Base-by-base conservation (phyloP, 2,797 vertebrate genomes). In the Gymnoscopelus braueri region DNA sequence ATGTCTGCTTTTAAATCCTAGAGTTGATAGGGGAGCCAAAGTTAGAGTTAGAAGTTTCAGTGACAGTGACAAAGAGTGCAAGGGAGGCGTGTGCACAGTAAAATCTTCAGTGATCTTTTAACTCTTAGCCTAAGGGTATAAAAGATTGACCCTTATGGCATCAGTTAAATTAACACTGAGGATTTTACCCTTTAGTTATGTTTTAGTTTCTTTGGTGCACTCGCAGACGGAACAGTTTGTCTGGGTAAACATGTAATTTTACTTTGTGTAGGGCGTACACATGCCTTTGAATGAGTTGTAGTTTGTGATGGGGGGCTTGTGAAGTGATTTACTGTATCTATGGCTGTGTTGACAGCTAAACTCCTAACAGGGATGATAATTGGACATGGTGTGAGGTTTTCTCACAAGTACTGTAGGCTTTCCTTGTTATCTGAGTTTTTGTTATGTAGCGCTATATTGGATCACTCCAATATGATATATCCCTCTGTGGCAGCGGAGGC, bases 341-440 rank as follows among this genome's bases (percentile, higher is more conserved):
- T 24, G 49, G 63, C 14, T 23, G 32, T 55, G 71, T 77, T 64
- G 80, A 83, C 75, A 73, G 80, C 69, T 74, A 71, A 51, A 67
- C 72, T 71, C 68, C 39, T 69, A 61, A 77, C 72, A 73, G 26
- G 52, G 57, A 72, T 56, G 67, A 51, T 87, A 90, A 87, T 87
- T 88, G 75, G 82, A 75, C 60, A 24, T 67, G 51, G 67, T 78
- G 83, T 75, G 74, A 63, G 49, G 67, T 78, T 64, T 66, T 32
- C 12, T 75, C 80, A 54, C 14, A 14, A 50, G 12, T n/a, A n/a
- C n/a, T n/a, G n/a, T 14, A 14, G 48, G 32, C 48, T 50, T 14
- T 14, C 48, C 14, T 11, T 11, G 50, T 14, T 53, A 1, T 39
- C 48, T 4, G 35, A 15, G 24, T 35, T 67, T 80, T 77, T 79